A percentile compares a stretch with the other conserved stretches of the same genome.
phyloP scores from a whole-genome alignment of 2,113 vertebrate species.

The Dipodomys merriami region DNA sequence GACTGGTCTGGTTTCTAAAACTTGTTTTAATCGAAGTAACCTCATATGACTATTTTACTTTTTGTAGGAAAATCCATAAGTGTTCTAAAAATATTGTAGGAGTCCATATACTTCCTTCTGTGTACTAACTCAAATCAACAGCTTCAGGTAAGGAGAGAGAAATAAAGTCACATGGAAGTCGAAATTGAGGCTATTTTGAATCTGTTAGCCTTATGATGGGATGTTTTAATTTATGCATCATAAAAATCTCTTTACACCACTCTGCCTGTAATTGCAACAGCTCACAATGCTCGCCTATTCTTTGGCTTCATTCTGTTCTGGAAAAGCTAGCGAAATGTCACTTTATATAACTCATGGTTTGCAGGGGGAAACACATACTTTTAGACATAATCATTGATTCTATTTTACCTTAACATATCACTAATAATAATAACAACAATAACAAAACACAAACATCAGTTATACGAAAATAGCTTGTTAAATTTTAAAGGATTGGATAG shows the following conservation, averaged over 20 bases:
- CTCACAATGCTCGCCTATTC: slow-evolving; percentile 36
- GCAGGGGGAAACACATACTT: not conserved
- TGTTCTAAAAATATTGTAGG: slow-evolving; percentile 14
- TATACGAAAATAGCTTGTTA: not conserved
- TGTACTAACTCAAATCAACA: slow-evolving; percentile 53
- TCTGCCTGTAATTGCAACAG: slow-evolving; percentile 61
- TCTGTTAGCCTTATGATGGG: slow-evolving; percentile 80
- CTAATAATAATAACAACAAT: not conserved
- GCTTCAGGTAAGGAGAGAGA: slow-evolving; percentile 63
- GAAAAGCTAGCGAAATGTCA: slow-evolving; percentile 57
- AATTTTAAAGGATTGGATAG: slow-evolving; percentile 2
- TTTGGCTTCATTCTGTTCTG: slow-evolving; percentile 57
- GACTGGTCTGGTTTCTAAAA: slow-evolving; percentile 77
- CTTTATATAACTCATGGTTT: slow-evolving; percentile 47
- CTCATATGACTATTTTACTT: no score
- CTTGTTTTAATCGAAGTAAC: slow-evolving; percentile 67
- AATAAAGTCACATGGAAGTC: slow-evolving; percentile 70
- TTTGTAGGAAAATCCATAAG: not conserved
- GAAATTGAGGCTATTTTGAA: slow-evolving; percentile 74
- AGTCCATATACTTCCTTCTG: not conserved
- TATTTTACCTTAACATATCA: not conserved
- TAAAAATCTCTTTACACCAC: slow-evolving; percentile 72
- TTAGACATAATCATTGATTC: not conserved
- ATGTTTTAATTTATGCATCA: slow-evolving; percentile 80
- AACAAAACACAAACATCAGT: not conserved